A percentile compares a stretch with the other conserved stretches of the same genome.
Evolutionary conservation across 2,797 vertebrate genomes (phyloP).

Genomic region (Clamator glandarius): DNA sequence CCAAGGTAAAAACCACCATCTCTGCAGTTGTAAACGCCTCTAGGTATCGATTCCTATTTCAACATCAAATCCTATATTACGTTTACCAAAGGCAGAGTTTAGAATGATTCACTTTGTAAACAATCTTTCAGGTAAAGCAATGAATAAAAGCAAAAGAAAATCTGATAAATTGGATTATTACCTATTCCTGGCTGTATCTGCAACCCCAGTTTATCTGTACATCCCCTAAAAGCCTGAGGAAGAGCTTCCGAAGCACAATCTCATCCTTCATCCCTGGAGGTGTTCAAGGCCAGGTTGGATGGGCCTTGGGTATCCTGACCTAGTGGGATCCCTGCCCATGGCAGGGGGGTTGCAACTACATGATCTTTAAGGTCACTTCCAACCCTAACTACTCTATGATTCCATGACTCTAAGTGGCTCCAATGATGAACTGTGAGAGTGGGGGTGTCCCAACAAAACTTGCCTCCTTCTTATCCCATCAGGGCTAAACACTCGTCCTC

Average conservation of each 20-base stretch:
- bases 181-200: not conserved
- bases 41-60: not conserved
- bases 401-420: not conserved
- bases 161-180: not conserved
- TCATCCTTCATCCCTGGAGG: not conserved
- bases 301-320: too few relatives aligned
- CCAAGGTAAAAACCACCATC: not conserved
- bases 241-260: not conserved
- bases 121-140: not conserved
- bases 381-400: too few relatives aligned
- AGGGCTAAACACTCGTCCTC: not conserved
- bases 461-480: not conserved
- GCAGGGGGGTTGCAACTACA: too few relatives aligned
- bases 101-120: not conserved
- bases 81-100: not conserved
- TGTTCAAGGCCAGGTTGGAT: too few relatives aligned
- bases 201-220: accelerated
- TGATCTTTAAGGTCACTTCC: too few relatives aligned
- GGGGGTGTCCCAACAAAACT: not conserved
- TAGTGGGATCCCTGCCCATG: too few relatives aligned
- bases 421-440: not conserved
- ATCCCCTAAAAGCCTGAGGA: not conserved
- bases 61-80: not conserved
- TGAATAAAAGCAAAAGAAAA: not conserved
- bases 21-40: not conserved